phyloP scores from a whole-genome alignment of 2,113 vertebrate genomes.

The Cepphus grylle region DNA sequence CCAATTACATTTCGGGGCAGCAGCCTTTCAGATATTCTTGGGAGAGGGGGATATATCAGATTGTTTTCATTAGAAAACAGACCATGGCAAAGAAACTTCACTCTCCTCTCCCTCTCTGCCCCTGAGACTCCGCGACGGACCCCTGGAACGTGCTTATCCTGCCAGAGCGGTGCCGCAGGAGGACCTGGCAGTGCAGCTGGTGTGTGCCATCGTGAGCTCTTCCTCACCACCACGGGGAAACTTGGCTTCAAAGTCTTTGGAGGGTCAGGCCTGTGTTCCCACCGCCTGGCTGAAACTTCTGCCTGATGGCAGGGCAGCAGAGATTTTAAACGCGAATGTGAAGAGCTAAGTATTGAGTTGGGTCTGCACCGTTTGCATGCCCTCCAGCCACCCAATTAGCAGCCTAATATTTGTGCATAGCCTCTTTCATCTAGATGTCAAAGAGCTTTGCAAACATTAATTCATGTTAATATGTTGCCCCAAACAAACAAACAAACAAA shows the following conservation, averaged over 20 bases:
- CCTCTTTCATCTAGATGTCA: conserved; percentile 32
- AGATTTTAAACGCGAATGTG: not conserved
- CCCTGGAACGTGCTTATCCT: not conserved
- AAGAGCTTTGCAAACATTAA: conserved; percentile 32
- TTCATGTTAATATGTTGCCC: not conserved
- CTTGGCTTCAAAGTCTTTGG: not conserved
- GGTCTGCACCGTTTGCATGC: not conserved
- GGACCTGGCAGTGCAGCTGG: fast-evolving
- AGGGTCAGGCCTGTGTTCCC: not conserved
- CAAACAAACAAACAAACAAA: conserved; percentile 16
- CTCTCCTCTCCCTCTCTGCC: not conserved
- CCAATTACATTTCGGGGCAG: not conserved
- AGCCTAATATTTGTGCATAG: not conserved
- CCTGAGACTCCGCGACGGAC: fast-evolving
- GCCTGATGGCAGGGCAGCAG: not conserved
- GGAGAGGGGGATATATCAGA: not conserved
- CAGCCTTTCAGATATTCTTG: not conserved
- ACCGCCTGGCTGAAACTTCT: not conserved
- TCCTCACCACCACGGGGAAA: fast-evolving
- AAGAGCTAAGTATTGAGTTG: not conserved
- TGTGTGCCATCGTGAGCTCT: fast-evolving
- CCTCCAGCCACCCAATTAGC: conserved; percentile 29
- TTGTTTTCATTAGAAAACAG: not conserved
- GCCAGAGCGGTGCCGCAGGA: fast-evolving
- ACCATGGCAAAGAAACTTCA: not conserved